Percentiles rank a stretch among this genome's conserved stretches.
These are phyloP conservation scores for Scalopus aquaticus DNA, from an alignment of 2,113 vertebrate species.

Conservation along the genomic window DNA sequence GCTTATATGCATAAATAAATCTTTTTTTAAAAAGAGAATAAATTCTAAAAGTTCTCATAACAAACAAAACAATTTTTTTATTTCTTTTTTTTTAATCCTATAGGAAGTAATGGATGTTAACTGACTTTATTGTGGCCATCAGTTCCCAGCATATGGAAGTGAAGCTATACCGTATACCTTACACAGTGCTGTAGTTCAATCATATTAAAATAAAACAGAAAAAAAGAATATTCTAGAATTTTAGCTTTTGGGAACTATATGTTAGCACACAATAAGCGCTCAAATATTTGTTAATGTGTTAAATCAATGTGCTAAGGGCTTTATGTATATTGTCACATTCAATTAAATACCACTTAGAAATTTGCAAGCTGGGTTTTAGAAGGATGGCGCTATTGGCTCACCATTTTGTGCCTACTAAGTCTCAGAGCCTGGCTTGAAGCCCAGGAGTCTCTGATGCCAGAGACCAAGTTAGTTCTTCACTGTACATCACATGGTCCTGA, in stretches of 20 bases:
- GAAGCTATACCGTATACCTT: not conserved
- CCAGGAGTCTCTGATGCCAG: not conserved
- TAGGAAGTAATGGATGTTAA: not conserved
- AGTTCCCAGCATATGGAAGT: not conserved
- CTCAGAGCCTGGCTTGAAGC: not conserved
- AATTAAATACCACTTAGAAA: not conserved
- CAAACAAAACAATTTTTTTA: not conserved
- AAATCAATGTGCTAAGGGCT: not conserved
- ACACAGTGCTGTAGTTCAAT: not conserved
- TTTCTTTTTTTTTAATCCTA: not conserved
- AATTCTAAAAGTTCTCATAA: not conserved
- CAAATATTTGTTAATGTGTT: conserved; percentile 27
- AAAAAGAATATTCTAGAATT: conserved; percentile 38
- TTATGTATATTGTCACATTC: not conserved
- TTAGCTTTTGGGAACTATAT: conserved; percentile 19
- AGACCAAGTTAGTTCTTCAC: not conserved
- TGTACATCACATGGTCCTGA: not conserved
- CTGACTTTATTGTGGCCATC: not conserved
- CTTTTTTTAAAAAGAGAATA: not conserved
- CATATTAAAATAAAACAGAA: not conserved
- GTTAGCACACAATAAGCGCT: not conserved
- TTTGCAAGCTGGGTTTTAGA: not conserved
- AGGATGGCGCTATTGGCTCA: not conserved
- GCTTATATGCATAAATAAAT: too few species aligned
- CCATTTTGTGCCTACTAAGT: not conserved